Conservation (phyloP, 2,113 vertebrate species). For the Lepisosteus oculatus region DNA sequence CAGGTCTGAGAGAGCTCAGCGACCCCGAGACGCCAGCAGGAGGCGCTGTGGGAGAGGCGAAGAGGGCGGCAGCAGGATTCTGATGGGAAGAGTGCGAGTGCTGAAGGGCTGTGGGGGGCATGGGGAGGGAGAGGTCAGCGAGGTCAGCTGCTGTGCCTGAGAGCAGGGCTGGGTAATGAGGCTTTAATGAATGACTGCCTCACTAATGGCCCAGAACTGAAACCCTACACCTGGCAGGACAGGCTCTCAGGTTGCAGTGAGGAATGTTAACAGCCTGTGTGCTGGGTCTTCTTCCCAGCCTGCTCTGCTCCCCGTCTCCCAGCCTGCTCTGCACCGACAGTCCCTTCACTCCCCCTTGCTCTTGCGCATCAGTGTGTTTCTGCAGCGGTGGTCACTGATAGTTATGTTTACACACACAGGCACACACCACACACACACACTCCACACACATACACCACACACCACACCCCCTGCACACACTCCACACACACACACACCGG, state of each 20-base stretch:
- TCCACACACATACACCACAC: not conserved
- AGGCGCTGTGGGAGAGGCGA: not conserved
- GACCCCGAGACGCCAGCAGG: no score
- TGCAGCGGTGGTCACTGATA: no score
- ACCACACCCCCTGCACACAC: not conserved
- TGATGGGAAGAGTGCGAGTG: not conserved
- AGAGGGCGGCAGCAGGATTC: constrained; percentile 23
- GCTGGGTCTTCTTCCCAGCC: not conserved
- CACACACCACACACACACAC: no score
- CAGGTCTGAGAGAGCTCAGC: no score
- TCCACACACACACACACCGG: no score
- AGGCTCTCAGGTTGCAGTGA: constrained; percentile 56
- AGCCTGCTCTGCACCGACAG: constrained; percentile 12
- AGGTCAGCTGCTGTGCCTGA: constrained; percentile 27
- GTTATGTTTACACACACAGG: no score
- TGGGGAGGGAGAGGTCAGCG: constrained; percentile 25
- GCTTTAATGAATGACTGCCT: constrained; percentile 63
- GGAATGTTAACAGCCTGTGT: constrained; percentile 63
- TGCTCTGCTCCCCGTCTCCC: not conserved
- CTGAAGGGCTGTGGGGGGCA: constrained; percentile 35
- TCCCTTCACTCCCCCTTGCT: not conserved
- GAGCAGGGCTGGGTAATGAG: constrained; percentile 35
- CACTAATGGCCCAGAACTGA: constrained; percentile 62
- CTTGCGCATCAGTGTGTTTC: not conserved
- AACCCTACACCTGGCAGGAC: constrained; percentile 60